A percentile compares a stretch with the other conserved stretches of the same genome.
phyloP scores from a whole-genome alignment of 2,797 vertebrate genomes.

The Manis crassicaudata region DNA sequence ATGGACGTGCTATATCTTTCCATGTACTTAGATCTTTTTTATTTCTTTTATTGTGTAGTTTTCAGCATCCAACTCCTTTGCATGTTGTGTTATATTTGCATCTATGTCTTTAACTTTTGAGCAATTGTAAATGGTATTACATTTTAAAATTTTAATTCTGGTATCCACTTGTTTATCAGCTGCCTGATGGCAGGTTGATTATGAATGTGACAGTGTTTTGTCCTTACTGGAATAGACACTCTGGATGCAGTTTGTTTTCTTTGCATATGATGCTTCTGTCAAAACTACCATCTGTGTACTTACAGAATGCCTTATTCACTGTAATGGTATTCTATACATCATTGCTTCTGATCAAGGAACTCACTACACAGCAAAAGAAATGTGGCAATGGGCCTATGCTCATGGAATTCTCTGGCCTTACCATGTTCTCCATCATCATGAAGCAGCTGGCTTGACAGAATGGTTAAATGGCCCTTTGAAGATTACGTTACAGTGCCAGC shows the following conservation, averaged over 20 bases:
- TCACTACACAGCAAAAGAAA: neutral
- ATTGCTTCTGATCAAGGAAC: neutral
- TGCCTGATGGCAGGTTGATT: neutral
- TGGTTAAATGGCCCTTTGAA: neutral
- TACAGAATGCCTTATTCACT: neutral
- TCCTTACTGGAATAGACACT: neutral
- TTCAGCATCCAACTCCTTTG: neutral
- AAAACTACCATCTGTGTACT: neutral
- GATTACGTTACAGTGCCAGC: neutral
- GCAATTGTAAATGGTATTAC: neutral
- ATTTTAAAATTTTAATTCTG: constrained; percentile 29
- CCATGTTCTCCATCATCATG: neutral
- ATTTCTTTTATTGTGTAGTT: neutral
- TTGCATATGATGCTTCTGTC: neutral
- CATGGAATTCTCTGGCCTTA: neutral
- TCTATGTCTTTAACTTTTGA: constrained; percentile 8
- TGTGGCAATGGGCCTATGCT: neutral
- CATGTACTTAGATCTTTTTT: neutral
- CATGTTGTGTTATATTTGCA: constrained; percentile 7
- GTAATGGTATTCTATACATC: neutral
- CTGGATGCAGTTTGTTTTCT: neutral
- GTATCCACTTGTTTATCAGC: neutral
- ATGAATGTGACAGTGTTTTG: neutral
- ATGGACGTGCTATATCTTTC: neutral
- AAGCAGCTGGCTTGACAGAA: neutral